These are phyloP conservation scores for Apaloderma vittatum DNA, from an alignment of 2,113 vertebrate species.

Conservation along the genomic window DNA sequence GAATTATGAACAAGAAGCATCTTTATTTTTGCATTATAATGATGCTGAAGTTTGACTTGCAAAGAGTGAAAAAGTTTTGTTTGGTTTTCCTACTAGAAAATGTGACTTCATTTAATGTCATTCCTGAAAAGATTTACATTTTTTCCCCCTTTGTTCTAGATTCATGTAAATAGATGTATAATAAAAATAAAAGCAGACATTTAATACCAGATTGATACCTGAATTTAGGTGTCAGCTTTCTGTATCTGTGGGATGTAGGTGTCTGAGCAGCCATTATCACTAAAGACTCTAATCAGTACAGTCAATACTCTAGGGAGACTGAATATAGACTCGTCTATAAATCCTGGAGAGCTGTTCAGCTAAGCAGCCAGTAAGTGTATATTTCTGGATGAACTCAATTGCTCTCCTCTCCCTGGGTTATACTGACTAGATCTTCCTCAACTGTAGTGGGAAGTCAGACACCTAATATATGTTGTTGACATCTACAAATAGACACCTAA, in stretches of 20 bases:
- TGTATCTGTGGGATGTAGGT: neutral
- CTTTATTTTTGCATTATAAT: neutral
- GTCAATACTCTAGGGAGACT: neutral
- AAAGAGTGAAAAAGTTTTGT: neutral
- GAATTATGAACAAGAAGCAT: neutral
- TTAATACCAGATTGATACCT: neutral
- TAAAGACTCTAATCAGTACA: neutral
- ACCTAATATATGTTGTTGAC: neutral
- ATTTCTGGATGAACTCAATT: neutral
- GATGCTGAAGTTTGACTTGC: neutral
- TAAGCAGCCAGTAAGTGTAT: neutral
- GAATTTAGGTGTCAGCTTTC: neutral
- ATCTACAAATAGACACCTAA: neutral
- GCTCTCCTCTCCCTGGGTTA: neutral
- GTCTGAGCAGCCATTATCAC: neutral
- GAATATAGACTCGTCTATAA: neutral
- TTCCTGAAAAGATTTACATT: neutral
- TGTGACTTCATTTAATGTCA: neutral
- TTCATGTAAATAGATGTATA: neutral
- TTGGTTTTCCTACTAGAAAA: neutral
- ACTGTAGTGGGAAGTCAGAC: neutral
- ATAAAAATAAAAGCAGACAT: neutral
- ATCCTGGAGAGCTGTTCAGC: neutral
- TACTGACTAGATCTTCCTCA: neutral
- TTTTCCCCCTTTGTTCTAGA: neutral